Percentiles rank a stretch among this genome's conserved stretches.
Conservation (phyloP, 2,113 vertebrate genomes). For the Fregata magnificens region DNA sequence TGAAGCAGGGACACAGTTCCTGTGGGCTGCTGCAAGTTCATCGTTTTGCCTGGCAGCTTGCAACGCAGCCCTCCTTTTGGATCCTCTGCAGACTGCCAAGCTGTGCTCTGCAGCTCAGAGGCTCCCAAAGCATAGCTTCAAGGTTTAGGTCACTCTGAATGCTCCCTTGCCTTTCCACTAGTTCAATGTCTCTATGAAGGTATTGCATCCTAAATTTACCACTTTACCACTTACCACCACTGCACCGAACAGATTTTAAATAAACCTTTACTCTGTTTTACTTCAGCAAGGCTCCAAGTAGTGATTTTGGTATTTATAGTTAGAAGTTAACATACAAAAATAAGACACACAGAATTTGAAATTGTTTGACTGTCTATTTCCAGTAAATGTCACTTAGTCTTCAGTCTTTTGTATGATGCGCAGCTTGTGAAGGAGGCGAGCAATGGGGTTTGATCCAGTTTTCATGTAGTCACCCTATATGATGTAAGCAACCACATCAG, state of each 20-base stretch:
- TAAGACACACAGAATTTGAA: neutral
- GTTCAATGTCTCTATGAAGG: neutral
- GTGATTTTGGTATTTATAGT: neutral
- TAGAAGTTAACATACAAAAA: neutral
- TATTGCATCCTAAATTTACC: neutral
- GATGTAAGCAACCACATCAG: neutral
- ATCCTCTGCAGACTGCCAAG: neutral
- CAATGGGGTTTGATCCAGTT: neutral
- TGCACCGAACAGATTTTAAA: neutral
- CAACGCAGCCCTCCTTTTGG: rapidly evolving
- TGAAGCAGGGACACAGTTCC: neutral
- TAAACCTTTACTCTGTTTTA: neutral
- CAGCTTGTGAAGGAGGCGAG: neutral
- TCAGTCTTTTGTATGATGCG: neutral
- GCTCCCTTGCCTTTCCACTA: neutral
- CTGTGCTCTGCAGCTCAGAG: neutral
- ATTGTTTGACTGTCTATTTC: neutral
- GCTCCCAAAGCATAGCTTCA: neutral
- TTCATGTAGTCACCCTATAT: neutral
- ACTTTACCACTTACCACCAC: neutral
- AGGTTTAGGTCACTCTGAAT: neutral
- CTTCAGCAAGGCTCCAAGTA: neutral
- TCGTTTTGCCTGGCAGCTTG: neutral
- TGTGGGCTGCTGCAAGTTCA: neutral
- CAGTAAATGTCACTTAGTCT: neutral